Conservation (phyloP, 1,140 invertebrate species). For the Trissolcus basalis region DNA sequence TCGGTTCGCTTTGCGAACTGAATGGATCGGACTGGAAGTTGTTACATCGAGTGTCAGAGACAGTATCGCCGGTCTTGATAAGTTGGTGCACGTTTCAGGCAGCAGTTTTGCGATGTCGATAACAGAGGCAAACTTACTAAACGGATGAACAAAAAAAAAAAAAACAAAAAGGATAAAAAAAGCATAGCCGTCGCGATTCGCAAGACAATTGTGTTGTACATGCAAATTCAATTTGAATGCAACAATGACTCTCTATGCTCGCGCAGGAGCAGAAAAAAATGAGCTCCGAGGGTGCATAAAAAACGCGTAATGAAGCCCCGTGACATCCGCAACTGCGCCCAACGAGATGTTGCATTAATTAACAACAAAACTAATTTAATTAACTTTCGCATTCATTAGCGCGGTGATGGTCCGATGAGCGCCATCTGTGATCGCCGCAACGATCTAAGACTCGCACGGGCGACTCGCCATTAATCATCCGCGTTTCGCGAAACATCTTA, state of each 20-base stretch:
- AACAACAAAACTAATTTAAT: conserved; percentile 55
- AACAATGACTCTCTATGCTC: conserved; percentile 5
- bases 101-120: conserved; percentile 55
- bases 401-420: conserved; percentile 38
- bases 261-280: background rate
- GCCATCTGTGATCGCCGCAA: conserved; percentile 40
- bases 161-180: too few relatives aligned
- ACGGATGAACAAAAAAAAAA: conserved; percentile 34
- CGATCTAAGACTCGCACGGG: conserved; percentile 32
- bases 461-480: conserved; percentile 42
- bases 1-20: conserved; percentile 41
- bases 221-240: conserved; percentile 28
- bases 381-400: conserved; percentile 48
- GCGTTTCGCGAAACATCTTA: conserved; percentile 49
- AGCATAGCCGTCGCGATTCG: conserved; percentile 6
- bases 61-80: conserved; percentile 54
- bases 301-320: conserved; percentile 45
- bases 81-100: conserved; percentile 36
- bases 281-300: conserved; percentile 45
- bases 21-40: conserved; percentile 42
- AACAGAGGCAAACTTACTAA: conserved; percentile 36
- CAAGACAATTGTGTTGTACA: conserved; percentile 25
- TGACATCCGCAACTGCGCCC: conserved; percentile 27
- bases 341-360: conserved; percentile 56
- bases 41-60: conserved; percentile 51